Evolutionary conservation across 2,113 vertebrate genomes (phyloP), one percentile per base, ranked within the genome.

Genomic region (Thermophis baileyi): DNA sequence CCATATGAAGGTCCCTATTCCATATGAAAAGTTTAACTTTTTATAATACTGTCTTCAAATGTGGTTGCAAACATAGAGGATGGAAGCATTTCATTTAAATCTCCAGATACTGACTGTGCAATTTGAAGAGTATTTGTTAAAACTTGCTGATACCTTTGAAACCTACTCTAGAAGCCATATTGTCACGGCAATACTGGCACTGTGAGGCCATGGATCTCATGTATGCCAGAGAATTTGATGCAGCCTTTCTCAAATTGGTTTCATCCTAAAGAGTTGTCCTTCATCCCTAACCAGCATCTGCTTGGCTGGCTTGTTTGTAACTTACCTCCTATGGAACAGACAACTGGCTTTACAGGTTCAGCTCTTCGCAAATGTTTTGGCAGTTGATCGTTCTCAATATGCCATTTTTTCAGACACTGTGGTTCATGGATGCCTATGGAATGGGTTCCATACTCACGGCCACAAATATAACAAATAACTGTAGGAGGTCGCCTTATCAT

Each of bases 391-490:
- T 98, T 98, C 87, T 98, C 97, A 54, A 92, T 96, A 44, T 97
- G 97, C 98, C 97, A 98, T 91, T 98, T 98, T 96, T 97, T 98
- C 90, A 98, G 94, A 93, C 98, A 98, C 6, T 98, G 98, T 91
- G 97, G 98, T 85, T 98, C 97, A 95, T 98, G 98, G 90, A 98
- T 98, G 88, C 94, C 47, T 51, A 98, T 97, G 20, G 98, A 98
- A 94, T 97, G 97, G 91, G 98, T 98, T 95, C 98, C 98, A 44
- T 97, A 98, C 88, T 98, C 97, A 95, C 93, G 95, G 18, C 98
- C 97, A 95, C 97, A 98, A 93, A 98, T 94, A 89, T 98, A 98
- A 95, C 97, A 98, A 95, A 98, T 86, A 86, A 98, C 50, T 85
- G 97, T 96, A 95, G 95, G 96, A 91, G 98, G 98, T 20, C 27